Base-by-base conservation (phyloP, 2,888 invertebrate species). In the Cantharis rustica region DNA sequence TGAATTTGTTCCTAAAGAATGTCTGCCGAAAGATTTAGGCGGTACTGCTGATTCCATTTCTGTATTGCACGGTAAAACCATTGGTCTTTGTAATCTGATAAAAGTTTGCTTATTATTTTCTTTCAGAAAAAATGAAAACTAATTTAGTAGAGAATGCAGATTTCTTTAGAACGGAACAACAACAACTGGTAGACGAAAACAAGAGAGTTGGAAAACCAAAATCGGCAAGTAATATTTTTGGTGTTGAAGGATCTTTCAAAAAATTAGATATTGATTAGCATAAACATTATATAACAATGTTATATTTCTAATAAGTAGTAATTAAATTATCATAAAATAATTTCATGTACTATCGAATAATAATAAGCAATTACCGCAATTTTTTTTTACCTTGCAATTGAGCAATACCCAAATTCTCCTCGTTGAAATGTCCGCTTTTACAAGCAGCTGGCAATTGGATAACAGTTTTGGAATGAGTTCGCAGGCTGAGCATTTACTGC, bases 171-270 rank as follows among this genome's bases (percentile, higher is more conserved):
- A 88, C 89, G 3, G 93, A 93, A 81, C 89, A 88, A 77, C 88
- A 87, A 16, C 89, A 89, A 82, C 87, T 91, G 62, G 91, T 92
- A 4, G 88, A 89, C 72, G 93, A 93, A 77, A 87, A 90, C 2
- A 82, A 89, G 16, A 88, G 94, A 31, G 90, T 91, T 0, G 93
- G 92, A 26, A 92, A 92, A 79, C 91, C 91, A 69, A 92, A 92
- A 86, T 90, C 89, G 74, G 90, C 89, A 0, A 90, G 90, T 0
- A 91, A 91, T 77, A 86, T 92, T 10, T 89, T 92, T 80, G 93
- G 93, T 16, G 90, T 93, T 1, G 93, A 93, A 81, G 94, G 94
- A 15, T 93, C 92, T 84, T 94, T 94, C 83, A 93, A 93, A 85
- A 93, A 93, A 83, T 86, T 94, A 17, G 92, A 93, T 31, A 90